These are phyloP conservation scores for Seladonia tumulorum DNA, from an alignment of 2,888 invertebrate species.

Conservation along the genomic window DNA sequence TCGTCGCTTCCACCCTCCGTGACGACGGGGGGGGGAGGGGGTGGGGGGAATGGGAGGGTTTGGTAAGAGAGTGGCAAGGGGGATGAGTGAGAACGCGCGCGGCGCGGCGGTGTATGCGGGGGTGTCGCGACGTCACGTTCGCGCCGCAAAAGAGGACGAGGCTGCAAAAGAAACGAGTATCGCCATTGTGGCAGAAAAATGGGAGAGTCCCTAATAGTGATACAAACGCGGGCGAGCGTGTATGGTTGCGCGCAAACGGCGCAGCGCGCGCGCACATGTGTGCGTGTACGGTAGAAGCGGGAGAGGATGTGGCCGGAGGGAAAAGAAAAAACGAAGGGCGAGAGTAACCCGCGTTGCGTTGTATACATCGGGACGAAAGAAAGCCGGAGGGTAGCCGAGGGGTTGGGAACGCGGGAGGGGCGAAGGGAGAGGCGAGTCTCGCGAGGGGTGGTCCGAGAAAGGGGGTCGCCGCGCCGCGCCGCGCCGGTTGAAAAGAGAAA, in stretches of 20 bases:
- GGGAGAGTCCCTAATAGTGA: conserved; percentile 58
- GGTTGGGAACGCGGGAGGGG: background rate
- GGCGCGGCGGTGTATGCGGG: background rate
- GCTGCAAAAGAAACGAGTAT: conserved; percentile 47
- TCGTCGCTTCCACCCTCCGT: background rate
- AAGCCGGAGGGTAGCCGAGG: background rate
- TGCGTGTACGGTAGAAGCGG: background rate
- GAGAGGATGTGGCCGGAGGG: background rate
- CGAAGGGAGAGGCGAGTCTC: background rate
- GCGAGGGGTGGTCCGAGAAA: conserved; percentile 15
- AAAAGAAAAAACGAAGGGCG: conserved; percentile 14
- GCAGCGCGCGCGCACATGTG: too few species aligned
- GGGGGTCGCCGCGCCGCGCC: conserved; percentile 7
- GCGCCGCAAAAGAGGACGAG: conserved; percentile 33
- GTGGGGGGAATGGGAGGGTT: too few species aligned
- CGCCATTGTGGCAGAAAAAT: conserved; percentile 58
- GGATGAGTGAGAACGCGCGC: background rate
- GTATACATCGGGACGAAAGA: conserved; percentile 31
- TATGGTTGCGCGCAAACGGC: background rate
- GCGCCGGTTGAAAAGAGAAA: conserved; percentile 21
- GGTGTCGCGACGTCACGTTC: conserved; percentile 15
- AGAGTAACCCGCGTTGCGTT: conserved; percentile 8
- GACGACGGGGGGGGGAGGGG: background rate
- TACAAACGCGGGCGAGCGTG: background rate
- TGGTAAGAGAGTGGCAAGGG: background rate